phyloP scores from a whole-genome alignment of 2,888 invertebrate species.

The Eupithecia vulgata region DNA sequence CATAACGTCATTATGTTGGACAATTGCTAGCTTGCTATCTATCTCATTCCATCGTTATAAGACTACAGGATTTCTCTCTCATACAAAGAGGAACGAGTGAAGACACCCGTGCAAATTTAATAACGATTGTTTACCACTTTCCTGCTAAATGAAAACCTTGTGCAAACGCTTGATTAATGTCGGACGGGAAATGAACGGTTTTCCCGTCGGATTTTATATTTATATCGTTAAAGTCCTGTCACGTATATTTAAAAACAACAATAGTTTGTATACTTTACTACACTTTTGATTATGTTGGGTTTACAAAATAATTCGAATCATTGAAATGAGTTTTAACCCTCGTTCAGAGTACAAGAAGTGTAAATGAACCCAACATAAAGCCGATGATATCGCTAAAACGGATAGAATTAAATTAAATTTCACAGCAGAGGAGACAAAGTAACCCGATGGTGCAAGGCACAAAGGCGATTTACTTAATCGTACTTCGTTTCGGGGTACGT shows the following conservation, averaged over 20 bases:
- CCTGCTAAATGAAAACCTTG: constrained; percentile 72
- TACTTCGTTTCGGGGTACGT: constrained; percentile 56
- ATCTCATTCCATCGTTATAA: constrained; percentile 59
- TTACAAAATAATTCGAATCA: neutral
- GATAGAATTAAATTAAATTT: constrained; percentile 43
- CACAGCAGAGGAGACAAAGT: constrained; percentile 46
- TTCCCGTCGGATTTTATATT: constrained; percentile 44
- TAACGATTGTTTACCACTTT: constrained; percentile 81
- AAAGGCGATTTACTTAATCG: constrained; percentile 70
- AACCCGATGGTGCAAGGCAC: constrained; percentile 54
- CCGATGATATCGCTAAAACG: constrained; percentile 31
- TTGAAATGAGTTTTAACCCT: constrained; percentile 6
- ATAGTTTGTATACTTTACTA: neutral
- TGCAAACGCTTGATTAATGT: constrained; percentile 68
- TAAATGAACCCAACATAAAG: constrained; percentile 37
- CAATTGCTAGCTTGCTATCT: constrained; percentile 63
- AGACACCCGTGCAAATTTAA: constrained; percentile 81
- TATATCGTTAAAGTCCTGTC: neutral
- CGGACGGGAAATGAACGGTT: constrained; percentile 54
- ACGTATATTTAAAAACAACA: neutral
- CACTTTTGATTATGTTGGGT: neutral
- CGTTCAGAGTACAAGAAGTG: constrained; percentile 17
- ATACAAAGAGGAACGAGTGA: constrained; percentile 63
- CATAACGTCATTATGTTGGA: constrained; percentile 70
- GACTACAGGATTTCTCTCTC: constrained; percentile 66